phyloP scores from a whole-genome alignment of 2,113 vertebrate genomes.

The Mus spicilegus region DNA sequence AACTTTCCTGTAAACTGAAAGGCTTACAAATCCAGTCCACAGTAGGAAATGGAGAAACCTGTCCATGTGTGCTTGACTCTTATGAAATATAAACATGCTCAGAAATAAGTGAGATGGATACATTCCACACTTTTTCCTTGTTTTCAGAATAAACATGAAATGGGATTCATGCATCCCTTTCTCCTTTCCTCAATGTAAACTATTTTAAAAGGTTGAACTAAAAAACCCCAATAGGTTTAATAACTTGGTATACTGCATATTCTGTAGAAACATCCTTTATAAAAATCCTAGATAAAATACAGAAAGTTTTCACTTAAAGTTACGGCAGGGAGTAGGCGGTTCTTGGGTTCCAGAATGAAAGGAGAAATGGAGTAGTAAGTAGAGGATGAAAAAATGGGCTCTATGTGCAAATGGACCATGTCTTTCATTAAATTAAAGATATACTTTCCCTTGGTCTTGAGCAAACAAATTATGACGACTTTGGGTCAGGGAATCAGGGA shows the following conservation, averaged over 20 bases:
- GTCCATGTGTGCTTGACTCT: not conserved
- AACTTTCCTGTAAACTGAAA: conserved; percentile 4
- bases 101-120: not conserved
- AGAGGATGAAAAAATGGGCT: not conserved
- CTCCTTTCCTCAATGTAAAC: conserved; percentile 6
- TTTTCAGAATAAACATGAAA: conserved; percentile 57
- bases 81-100: conserved; percentile 50
- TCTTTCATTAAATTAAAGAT: not conserved
- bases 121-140: conserved; percentile 35
- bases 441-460: not conserved
- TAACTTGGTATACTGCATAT: not conserved
- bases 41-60: conserved; percentile 40
- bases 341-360: not conserved
- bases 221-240: not conserved
- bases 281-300: conserved; percentile 7
- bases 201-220: not conserved
- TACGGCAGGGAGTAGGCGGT: not conserved
- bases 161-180: not conserved
- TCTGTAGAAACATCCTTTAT: not conserved
- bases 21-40: conserved; percentile 41
- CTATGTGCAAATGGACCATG: fast-evolving
- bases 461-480: not conserved
- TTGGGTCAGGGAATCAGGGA: not conserved
- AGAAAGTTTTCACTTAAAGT: not conserved
- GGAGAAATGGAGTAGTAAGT: not conserved